Conservation (phyloP, 1,140 invertebrate genomes). For the Nylanderia fulva region DNA sequence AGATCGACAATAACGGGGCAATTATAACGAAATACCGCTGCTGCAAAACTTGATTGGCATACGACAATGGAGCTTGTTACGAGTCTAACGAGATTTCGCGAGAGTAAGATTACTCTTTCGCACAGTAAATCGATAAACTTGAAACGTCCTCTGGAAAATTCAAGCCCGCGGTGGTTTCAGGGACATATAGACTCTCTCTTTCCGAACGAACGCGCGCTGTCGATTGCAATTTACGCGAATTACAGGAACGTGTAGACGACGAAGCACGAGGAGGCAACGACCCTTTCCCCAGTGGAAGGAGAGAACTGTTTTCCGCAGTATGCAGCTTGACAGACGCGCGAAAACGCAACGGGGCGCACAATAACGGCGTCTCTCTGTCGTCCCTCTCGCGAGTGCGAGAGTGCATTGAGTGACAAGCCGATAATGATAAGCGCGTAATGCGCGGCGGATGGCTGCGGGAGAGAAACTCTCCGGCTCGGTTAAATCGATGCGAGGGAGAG, state of each 20-base stretch:
- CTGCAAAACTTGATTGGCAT: too few species aligned
- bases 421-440: constrained; percentile 62
- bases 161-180: neutral
- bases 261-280: constrained; percentile 14
- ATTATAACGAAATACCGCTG: too few species aligned
- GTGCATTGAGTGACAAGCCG: constrained; percentile 63
- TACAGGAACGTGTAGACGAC: neutral
- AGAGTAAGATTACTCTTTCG: too few species aligned
- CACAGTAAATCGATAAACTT: neutral
- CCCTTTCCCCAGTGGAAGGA: too few species aligned
- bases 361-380: constrained; percentile 24
- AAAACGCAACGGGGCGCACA: constrained; percentile 21
- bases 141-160: neutral
- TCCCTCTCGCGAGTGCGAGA: neutral
- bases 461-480: constrained; percentile 30
- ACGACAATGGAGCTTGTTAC: too few species aligned
- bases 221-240: constrained; percentile 24
- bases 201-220: neutral
- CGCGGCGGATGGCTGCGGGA: constrained; percentile 2
- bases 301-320: constrained; percentile 13
- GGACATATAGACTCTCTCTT: neutral
- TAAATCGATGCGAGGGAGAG: constrained; percentile 50
- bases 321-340: constrained; percentile 16
- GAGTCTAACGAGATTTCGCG: too few species aligned
- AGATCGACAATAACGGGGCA: too few species aligned